Base-by-base conservation (phyloP, 1,140 invertebrate species). In the Branchinecta lindahli region DNA sequence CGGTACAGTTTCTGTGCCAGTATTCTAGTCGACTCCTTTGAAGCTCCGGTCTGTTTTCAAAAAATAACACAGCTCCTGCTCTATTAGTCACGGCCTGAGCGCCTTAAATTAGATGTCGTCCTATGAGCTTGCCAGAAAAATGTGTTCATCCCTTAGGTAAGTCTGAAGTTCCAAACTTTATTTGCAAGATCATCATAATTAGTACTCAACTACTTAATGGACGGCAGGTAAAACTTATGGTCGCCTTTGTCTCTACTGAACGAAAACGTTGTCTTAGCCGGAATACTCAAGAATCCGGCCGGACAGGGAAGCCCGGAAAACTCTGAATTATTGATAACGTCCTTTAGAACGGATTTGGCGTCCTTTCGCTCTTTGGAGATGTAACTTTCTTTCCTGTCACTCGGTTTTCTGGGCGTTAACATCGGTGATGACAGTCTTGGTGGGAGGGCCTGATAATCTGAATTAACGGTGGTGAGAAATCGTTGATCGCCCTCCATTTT, bases 241-340 rank as follows among this genome's bases (percentile, higher is more conserved):
- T 61, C 52, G 6, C 52, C 52, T 20, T 61, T 61, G 12, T 61
- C 52, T 61, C 52, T 61, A 15, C 52, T 61, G 18, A 61, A 61
- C 18, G 12, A 12, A 61, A 61, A 61, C 2, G 12, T 61, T 3
- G 52, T 61, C 52, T 61, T 61, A 12, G 52, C 52, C 18, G 52
- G 52, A 12, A 61, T 61, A 12, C 18, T 20, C 18, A 61, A 6
- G 52, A 61, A 61, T 12, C 52, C 52, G 18, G 52, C 52, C 18
- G 52, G 52, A 61, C 52, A 61, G 4, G 52, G 52, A 61, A 61
- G 52, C 12, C 52, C 52, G 12, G 52, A 61, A 61, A 61, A 61
- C 12, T 61, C 52, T 15, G 12, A 15, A 15, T 61, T 61, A 20
- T 61, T 12, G 12, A 61, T 61, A 61, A 61, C 52, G 12, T 61